Base-by-base conservation (phyloP, 2,113 vertebrate genomes). In the Phyllopteryx taeniolatus region DNA sequence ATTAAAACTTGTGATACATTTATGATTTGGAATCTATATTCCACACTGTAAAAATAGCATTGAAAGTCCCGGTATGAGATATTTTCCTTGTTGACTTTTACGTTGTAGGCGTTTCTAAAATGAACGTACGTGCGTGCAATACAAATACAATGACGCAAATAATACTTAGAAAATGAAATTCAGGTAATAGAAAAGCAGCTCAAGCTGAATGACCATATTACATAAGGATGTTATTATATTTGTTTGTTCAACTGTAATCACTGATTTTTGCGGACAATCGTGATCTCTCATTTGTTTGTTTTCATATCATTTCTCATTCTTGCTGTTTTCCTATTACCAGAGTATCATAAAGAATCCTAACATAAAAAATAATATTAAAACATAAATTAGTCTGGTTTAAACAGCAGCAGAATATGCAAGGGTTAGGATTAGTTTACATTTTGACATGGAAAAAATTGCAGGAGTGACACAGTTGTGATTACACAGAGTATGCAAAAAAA, bases 241-340 rank as follows among this genome's bases (percentile, higher is more conserved):
- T 42, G 61, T 63, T 63, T 63, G 42, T 63, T 42, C 61, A 42
- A 17, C 35, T 63, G 20, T 42, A 63, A 63, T 63, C 43, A n/a
- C 56, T 27, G 27, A n/a, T 57, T 12, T 57, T 57, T 7, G 10
- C 54, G 13, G 56, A 22, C 56, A 59, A 14, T 4, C 13, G 53
- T 56, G 9, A 56, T 22, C 9, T 22, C 53, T 8, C 53, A 56
- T 56, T 22, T 10, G 9, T 56, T 56, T 56, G 53, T 56, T 63
- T 33, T 63, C 8, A 59, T 59, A 4, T n/a, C n/a, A 20, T 56
- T 56, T 56, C n/a, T 56, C 6, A 22, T 56, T 22, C n/a, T 20
- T 56, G 2, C 59, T 61, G 17, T 20, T 63, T 5, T 42, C n/a
- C 19, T 2, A 22, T 44, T n/a, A 14, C 22, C 2, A 8, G 22